phyloP scores from a whole-genome alignment of 2,888 invertebrate species.

The Drosophila pseudotalamancana region DNA sequence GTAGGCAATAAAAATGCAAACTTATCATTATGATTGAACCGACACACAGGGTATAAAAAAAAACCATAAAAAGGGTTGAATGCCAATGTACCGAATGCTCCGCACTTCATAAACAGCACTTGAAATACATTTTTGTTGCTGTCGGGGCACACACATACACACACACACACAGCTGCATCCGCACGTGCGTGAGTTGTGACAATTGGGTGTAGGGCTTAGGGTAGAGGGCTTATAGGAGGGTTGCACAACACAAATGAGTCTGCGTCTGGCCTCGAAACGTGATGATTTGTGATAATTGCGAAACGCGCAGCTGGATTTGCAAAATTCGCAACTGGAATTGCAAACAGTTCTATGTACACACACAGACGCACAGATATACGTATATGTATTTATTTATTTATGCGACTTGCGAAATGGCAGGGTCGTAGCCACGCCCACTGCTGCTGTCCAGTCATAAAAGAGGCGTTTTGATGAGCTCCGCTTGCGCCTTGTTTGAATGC shows the following conservation, averaged over 20 bases:
- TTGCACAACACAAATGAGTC: slow-evolving; percentile 7
- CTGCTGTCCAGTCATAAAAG: slow-evolving; percentile 37
- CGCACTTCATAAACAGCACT: slow-evolving; percentile 79
- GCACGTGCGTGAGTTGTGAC: slow-evolving; percentile 55
- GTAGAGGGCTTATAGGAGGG: not conserved
- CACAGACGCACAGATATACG: not conserved
- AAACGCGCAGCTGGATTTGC: slow-evolving; percentile 25
- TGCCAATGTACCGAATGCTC: slow-evolving; percentile 38
- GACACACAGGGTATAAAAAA: slow-evolving; percentile 28
- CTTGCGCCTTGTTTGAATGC: slow-evolving; percentile 35
- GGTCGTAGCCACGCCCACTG: slow-evolving; percentile 4
- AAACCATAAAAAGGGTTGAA: slow-evolving; percentile 35
- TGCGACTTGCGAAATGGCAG: slow-evolving; percentile 9
- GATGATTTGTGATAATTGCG: slow-evolving; percentile 75
- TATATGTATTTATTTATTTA: not conserved
- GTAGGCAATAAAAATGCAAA: not conserved
- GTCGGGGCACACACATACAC: slow-evolving; percentile 7
- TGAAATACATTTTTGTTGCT: slow-evolving; percentile 59
- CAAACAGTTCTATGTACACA: no score
- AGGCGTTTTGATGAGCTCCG: no score
- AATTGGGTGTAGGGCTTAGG: not conserved
- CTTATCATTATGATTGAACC: not conserved
- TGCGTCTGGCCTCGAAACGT: slow-evolving; percentile 67
- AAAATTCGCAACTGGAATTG: no score
- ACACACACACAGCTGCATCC: slow-evolving; percentile 13